Percentiles rank a stretch among this genome's conserved stretches.
Evolutionary conservation across 2,113 vertebrate species (phyloP).

Genomic region (Naja naja): DNA sequence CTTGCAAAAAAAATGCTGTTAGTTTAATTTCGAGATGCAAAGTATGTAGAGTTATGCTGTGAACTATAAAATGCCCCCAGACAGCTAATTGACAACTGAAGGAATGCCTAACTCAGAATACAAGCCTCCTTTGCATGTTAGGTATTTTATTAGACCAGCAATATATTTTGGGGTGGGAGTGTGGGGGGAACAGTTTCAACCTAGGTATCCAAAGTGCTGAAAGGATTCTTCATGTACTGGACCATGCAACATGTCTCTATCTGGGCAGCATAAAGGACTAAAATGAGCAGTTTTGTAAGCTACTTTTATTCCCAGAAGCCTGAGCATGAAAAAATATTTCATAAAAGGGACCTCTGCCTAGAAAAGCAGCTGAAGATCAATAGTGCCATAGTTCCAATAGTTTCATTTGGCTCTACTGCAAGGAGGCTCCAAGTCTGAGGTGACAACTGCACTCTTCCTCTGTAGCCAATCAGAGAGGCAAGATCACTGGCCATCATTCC

Average conservation of each 20-base stretch:
- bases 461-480: conserved; percentile 73
- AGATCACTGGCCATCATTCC: conserved; percentile 77
- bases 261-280: neutral
- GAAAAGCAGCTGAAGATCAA: conserved; percentile 72
- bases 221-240: neutral
- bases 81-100: conserved; percentile 45
- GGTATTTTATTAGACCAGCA: conserved; percentile 39
- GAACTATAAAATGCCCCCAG: conserved; percentile 43
- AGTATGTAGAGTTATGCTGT: conserved; percentile 5
- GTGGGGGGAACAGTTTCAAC: conserved; percentile 10
- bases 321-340: conserved; percentile 18
- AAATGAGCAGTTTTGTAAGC: neutral
- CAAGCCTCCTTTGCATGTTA: conserved; percentile 43
- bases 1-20: conserved; percentile 39
- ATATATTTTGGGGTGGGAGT: conserved; percentile 20
- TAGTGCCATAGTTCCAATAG: conserved; percentile 25
- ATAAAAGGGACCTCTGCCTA: conserved; percentile 51
- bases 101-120: conserved; percentile 32
- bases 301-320: conserved; percentile 7
- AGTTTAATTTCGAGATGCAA: conserved; percentile 37
- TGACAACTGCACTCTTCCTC: conserved; percentile 70
- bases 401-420: conserved; percentile 53
- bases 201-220: neutral
- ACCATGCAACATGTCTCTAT: neutral
- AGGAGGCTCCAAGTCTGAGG: conserved; percentile 70